phyloP scores from a whole-genome alignment of 35 echinoderm and acorn worm species.

The Stichopus chloronotus region DNA sequence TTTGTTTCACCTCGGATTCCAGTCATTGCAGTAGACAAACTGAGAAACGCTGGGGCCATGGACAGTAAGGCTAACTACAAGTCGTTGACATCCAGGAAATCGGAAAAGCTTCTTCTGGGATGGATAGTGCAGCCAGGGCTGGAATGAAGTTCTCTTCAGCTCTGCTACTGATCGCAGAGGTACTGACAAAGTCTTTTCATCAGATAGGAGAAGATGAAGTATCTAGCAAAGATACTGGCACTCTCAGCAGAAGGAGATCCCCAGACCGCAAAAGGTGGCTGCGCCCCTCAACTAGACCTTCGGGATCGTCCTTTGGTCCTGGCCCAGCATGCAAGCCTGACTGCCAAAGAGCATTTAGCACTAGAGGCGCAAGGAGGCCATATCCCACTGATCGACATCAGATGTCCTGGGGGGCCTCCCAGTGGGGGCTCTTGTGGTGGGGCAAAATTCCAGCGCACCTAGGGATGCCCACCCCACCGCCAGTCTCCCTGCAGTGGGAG shows the following conservation, averaged over 20 bases:
- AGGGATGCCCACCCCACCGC: slow-evolving; percentile 24
- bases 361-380: not conserved
- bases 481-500: slow-evolving; percentile 14
- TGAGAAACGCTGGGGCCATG: not conserved
- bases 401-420: not conserved
- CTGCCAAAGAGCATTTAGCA: not conserved
- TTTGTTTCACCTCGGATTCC: not conserved
- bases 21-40: not conserved
- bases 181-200: not conserved
- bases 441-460: not conserved
- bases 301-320: not conserved
- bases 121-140: slow-evolving; percentile 20
- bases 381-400: slow-evolving; percentile 2
- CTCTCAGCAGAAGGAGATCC: too few relatives aligned
- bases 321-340: not conserved
- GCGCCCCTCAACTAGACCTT: not conserved
- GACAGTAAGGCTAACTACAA: slow-evolving; percentile 16
- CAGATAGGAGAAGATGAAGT: not conserved
- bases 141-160: slow-evolving; percentile 4
- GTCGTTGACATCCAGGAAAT: not conserved
- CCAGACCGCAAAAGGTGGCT: too few relatives aligned
- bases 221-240: not conserved
- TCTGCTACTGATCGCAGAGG: not conserved
- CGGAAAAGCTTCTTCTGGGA: not conserved
- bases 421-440: not conserved